Conservation (phyloP, 2,113 vertebrate species). For the Chaenogobius annularis region DNA sequence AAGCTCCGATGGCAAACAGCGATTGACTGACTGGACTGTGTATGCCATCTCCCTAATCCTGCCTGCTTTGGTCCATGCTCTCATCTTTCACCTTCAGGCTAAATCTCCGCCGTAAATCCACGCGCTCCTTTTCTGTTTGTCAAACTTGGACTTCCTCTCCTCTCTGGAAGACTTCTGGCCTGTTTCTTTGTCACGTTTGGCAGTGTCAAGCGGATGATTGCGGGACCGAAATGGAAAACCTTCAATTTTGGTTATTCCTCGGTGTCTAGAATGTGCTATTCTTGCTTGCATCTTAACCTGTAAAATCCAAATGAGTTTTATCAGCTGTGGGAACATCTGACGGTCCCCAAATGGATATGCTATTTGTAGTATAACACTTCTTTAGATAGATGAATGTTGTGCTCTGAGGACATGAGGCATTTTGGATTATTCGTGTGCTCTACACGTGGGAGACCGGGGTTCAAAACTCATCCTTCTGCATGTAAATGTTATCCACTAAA, state of each 20-base stretch:
- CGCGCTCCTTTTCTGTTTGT: conserved; percentile 5
- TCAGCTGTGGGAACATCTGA: conserved; percentile 16
- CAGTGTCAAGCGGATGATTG: not conserved
- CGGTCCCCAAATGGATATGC: conserved; percentile 7
- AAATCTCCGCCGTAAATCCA: conserved; percentile 14
- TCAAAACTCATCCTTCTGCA: too few species aligned
- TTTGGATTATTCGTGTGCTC: not conserved
- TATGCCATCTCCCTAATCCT: conserved; percentile 8
- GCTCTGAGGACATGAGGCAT: not conserved
- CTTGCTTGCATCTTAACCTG: conserved; percentile 7
- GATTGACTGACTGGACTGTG: not conserved
- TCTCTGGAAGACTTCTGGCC: not conserved
- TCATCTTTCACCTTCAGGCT: conserved; percentile 12
- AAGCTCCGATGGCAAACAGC: not conserved
- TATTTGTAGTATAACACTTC: conserved; percentile 15
- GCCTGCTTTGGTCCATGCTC: conserved; percentile 23
- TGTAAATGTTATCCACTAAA: too few species aligned
- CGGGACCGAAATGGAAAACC: not conserved
- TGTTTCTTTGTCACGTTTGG: not conserved
- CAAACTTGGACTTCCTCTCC: not conserved
- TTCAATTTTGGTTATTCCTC: not conserved
- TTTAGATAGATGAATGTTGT: not conserved
- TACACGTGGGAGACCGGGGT: too few species aligned
- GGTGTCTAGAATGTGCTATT: not conserved
- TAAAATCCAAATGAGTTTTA: conserved; percentile 8